phyloP scores from a whole-genome alignment of 2,888 invertebrate species.

The Frankliniella fusca region DNA sequence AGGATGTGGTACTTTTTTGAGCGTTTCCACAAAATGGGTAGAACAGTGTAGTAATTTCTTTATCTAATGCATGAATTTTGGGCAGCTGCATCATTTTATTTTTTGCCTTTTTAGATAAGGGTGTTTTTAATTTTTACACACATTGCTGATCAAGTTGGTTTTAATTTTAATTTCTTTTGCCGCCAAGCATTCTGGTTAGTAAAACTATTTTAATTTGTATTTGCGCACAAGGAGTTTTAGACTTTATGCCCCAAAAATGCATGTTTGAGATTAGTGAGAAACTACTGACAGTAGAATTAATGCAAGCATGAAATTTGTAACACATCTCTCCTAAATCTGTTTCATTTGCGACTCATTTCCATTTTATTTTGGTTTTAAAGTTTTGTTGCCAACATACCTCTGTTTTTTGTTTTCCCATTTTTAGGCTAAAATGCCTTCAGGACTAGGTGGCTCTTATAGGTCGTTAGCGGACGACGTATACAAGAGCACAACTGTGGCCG shows the following conservation, averaged over 20 bases:
- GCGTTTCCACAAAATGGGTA: too few relatives aligned
- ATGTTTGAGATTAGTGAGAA: not conserved
- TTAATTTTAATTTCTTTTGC: not conserved
- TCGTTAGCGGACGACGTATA: constrained; percentile 55
- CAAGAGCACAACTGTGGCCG: constrained; percentile 57
- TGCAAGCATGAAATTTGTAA: constrained; percentile 4
- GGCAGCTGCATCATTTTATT: constrained; percentile 27
- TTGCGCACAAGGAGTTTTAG: not conserved
- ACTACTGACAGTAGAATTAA: not conserved
- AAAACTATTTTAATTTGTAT: not conserved
- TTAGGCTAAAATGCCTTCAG: constrained; percentile 56
- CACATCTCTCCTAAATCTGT: constrained; percentile 18
- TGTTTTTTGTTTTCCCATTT: constrained; percentile 26
- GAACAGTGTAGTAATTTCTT: constrained; percentile 7
- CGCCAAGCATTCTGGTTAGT: not conserved
- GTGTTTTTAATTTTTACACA: not conserved
- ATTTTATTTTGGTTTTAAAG: constrained; percentile 1
- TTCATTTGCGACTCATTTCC: constrained; percentile 27
- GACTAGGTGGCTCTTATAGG: constrained; percentile 59
- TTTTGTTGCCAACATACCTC: constrained; percentile 26
- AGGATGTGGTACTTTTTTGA: not conserved
- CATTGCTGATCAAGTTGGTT: not conserved
- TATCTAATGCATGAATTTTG: constrained; percentile 33
- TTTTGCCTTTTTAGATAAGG: not conserved
- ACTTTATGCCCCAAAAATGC: not conserved